phyloP scores from a whole-genome alignment of 2,888 invertebrate genomes.

The Lumbricus terrestris region DNA sequence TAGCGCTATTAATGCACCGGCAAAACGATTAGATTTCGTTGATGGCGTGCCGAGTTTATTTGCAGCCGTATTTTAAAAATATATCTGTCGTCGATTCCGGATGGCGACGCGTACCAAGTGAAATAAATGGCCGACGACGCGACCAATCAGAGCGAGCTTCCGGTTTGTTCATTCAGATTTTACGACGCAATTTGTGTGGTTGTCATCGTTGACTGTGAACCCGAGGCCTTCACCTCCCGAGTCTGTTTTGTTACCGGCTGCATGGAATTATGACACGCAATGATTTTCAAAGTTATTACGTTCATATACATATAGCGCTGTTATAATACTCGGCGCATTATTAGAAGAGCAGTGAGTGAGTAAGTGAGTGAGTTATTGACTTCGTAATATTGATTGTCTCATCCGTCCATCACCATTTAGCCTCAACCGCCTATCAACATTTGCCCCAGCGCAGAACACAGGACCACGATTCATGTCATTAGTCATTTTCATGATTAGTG shows the following conservation, averaged over 20 bases:
- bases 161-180: not conserved
- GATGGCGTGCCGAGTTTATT: not conserved
- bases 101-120: not conserved
- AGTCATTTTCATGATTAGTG: no score
- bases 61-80: not conserved
- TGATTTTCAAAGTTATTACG: not conserved
- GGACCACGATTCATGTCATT: not conserved
- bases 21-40: not conserved
- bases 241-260: not conserved
- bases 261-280: not conserved
- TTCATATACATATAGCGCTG: not conserved
- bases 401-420: not conserved
- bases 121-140: not conserved
- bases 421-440: not conserved
- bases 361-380: not conserved
- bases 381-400: not conserved
- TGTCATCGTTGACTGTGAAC: not conserved
- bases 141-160: not conserved
- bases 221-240: not conserved
- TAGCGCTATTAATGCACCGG: not conserved
- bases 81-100: not conserved
- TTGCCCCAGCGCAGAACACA: not conserved
- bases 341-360: not conserved
- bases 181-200: not conserved
- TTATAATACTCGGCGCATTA: not conserved